A percentile compares a stretch with the other conserved stretches of the same genome.
Conservation (phyloP, 2,888 invertebrate genomes). For the Troides oblongomaculatus region DNA sequence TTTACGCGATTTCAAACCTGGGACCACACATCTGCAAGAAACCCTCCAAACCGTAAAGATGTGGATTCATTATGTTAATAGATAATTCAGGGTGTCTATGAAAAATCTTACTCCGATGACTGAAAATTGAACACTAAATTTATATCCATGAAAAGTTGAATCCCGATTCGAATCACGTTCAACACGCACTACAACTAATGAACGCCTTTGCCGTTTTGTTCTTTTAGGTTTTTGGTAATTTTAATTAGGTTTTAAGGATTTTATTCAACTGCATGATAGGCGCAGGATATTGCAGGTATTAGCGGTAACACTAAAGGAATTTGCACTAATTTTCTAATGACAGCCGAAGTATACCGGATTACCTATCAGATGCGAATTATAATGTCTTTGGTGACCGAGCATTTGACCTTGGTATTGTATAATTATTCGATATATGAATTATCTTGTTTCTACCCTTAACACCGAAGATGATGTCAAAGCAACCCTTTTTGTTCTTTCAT, state of each 20-base stretch:
- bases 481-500: too few relatives aligned
- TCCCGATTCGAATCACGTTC: constrained; percentile 11
- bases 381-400: too few relatives aligned
- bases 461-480: too few relatives aligned
- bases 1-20: too few relatives aligned
- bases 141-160: constrained; percentile 11
- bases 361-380: too few relatives aligned
- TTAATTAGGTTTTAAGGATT: not conserved
- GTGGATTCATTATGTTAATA: not conserved
- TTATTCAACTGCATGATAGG: not conserved
- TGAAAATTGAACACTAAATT: constrained; percentile 2
- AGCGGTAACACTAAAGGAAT: too few relatives aligned
- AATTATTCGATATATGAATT: too few relatives aligned
- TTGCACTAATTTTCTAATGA: too few relatives aligned
- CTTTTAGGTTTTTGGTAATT: not conserved
- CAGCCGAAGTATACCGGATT: too few relatives aligned
- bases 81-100: not conserved
- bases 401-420: too few relatives aligned
- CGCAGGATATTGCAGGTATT: not conserved
- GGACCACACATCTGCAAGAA: too few relatives aligned
- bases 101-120: not conserved
- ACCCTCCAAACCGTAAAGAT: not conserved
- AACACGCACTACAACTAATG: constrained; percentile 15
- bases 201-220: not conserved
- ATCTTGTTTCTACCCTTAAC: too few relatives aligned